Conservation (phyloP, 2,797 vertebrate species). For the Numenius phaeopus region DNA sequence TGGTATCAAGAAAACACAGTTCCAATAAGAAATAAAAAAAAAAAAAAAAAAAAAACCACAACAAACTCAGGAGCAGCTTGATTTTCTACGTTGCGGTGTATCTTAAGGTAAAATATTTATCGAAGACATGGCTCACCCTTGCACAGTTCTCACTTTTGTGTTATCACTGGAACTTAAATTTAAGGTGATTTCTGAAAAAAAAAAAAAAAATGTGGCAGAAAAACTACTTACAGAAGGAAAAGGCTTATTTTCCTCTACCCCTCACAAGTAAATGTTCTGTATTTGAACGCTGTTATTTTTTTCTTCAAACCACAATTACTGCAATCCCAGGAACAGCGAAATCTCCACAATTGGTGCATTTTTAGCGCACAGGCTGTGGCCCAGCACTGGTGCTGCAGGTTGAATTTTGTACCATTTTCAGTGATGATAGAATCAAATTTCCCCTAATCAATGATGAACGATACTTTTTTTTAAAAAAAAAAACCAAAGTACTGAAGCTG, state of each 20-base stretch:
- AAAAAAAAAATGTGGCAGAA: not conserved
- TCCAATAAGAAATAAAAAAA: not conserved
- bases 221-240: not conserved
- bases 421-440: not conserved
- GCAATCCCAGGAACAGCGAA: not conserved
- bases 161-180: not conserved
- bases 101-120: not conserved
- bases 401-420: not conserved
- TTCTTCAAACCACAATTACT: not conserved
- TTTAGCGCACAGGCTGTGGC: not conserved
- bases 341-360: not conserved
- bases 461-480: not conserved
- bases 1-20: not conserved
- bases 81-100: not conserved
- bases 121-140: not conserved
- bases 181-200: not conserved
- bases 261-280: not conserved
- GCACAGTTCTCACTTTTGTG: not conserved
- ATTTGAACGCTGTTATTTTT: not conserved
- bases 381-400: not conserved
- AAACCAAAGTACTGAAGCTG: not conserved
- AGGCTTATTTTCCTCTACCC: not conserved
- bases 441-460: not conserved
- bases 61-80: not conserved
- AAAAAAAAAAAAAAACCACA: not conserved